Percentiles rank a stretch among this genome's conserved stretches.
These are phyloP conservation scores for Phragmatobia fuliginosa DNA, from an alignment of 2,888 invertebrate species.

Conservation along the genomic window DNA sequence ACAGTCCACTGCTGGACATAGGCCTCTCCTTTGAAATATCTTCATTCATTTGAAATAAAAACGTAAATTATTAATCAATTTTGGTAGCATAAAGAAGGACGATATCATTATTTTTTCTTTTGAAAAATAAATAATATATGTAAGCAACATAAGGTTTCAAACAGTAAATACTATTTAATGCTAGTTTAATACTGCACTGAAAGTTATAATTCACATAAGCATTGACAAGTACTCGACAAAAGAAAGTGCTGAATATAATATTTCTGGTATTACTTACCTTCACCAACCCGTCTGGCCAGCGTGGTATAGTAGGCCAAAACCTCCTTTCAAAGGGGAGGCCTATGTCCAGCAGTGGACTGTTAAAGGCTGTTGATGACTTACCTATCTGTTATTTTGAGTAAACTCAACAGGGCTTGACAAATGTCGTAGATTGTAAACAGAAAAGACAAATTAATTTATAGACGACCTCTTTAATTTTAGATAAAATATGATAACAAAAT, in stretches of 20 bases:
- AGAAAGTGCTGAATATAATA: no score
- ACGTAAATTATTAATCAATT: no score
- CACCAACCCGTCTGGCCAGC: no score
- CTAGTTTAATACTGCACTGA: neutral
- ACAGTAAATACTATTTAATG: neutral
- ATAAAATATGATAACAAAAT: constrained; percentile 34
- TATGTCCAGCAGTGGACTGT: no score
- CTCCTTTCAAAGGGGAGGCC: no score
- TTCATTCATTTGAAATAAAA: no score
- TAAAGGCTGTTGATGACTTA: no score
- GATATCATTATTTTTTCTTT: neutral
- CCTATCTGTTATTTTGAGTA: neutral
- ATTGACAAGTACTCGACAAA: no score
- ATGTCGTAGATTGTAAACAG: neutral
- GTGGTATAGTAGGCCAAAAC: no score
- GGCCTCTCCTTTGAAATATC: no score
- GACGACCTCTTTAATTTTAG: constrained; percentile 5
- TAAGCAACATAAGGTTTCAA: neutral
- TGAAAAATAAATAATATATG: no score
- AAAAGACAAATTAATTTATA: neutral
- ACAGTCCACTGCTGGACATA: no score
- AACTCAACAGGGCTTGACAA: neutral
- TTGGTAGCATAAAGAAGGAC: neutral
- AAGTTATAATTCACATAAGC: neutral
- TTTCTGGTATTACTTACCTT: neutral